Base-by-base conservation (phyloP, 1,140 invertebrate genomes). In the Thaumetopoea pityocampa region DNA sequence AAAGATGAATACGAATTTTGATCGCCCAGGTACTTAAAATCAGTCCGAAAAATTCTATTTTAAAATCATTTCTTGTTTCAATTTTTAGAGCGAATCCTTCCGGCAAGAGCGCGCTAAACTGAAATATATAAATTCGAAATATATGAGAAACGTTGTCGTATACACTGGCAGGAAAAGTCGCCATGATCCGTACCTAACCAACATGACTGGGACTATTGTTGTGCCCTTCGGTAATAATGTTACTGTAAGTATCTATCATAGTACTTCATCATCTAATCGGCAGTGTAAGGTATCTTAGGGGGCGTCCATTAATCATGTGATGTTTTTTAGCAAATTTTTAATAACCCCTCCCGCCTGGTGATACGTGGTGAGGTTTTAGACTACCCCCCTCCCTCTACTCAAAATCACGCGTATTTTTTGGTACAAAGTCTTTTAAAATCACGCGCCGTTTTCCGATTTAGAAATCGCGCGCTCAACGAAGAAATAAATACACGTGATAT, bases 201-300 rank as follows among this genome's bases (percentile, higher is more conserved):
- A 64, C 10, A 43, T 56, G 11, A 53, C 56, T 0, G 28, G 6
- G 0, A 49, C 35, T 1, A 24, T 24, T 0, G 20, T 58, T 0
- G 10, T 38, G 9, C 24, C 49, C 5, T 59, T 29, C 18, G 36
- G 36, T 0, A 64, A 64, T 14, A 64, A 64, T 27, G 45, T 64
- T 10, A 53, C 46, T 5, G 60, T 64, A 26, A 38, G 53, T 55
- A 24, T 1, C 5, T 10, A 17, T 23, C 22, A 5, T 2, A 23
- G 9, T 3, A 23, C 12, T 28, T 6, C 0, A 28, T 6, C 4
- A 14, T 28, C 11, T 1, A 8, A 8, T 8, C 6, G 8, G 4
- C 9, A 10, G 24, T 11, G 6, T 8, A n/a, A 3, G 10, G 15
- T 14, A 5, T 12, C n/a, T n/a, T n/a, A n/a, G n/a, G n/a, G n/a